Evolutionary conservation across 1,140 invertebrate genomes (phyloP).

Genomic region (Platorchestia sp.): DNA sequence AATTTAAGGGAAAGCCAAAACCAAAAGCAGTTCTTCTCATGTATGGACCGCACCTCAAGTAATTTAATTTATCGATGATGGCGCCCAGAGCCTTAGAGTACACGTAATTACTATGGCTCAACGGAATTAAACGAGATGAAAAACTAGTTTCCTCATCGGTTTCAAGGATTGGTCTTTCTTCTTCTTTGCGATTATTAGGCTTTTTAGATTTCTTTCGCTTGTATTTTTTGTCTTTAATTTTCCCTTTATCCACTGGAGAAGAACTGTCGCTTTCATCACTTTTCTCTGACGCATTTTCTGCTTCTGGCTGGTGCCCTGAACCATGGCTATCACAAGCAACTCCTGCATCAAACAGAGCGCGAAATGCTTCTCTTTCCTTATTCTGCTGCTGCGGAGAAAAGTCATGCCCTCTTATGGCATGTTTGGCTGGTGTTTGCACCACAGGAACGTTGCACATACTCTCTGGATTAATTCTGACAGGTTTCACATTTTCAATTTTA

Average conservation of each 20-base stretch:
- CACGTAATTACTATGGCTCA: neutral
- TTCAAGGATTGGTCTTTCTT: neutral
- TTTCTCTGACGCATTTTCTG: neutral
- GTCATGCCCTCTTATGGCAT: neutral
- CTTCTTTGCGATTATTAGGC: neutral
- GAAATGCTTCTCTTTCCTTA: neutral
- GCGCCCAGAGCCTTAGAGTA: neutral
- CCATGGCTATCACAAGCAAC: neutral
- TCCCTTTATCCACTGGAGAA: neutral
- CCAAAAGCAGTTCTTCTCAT: neutral
- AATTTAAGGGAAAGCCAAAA: neutral
- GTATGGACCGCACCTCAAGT: neutral
- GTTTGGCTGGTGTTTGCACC: neutral
- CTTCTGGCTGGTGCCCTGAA: neutral
- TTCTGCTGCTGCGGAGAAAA: neutral
- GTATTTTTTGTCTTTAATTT: neutral
- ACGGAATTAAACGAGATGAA: neutral
- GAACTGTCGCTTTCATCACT: neutral
- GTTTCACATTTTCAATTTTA: neutral
- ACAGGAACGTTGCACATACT: neutral
- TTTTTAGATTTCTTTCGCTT: neutral
- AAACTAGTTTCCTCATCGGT: neutral
- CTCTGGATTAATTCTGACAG: neutral
- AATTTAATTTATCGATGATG: neutral
- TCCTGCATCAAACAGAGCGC: neutral